These are phyloP conservation scores for Junco hyemalis DNA, from an alignment of 2,113 vertebrate genomes.

Conservation along the genomic window DNA sequence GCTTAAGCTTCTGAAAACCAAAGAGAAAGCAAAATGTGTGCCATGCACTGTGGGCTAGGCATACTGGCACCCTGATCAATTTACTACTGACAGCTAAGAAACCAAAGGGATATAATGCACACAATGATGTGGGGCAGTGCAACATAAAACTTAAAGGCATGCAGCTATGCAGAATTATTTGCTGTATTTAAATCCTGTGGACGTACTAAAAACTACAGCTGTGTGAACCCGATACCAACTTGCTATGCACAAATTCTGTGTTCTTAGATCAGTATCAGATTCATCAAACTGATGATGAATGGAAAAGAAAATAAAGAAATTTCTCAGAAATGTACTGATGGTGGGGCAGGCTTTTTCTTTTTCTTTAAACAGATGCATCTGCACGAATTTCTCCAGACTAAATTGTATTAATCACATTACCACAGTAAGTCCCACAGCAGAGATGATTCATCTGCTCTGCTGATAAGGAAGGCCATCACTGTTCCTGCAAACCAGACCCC, in stretches of 20 bases:
- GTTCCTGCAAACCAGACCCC: background rate
- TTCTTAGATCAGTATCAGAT: background rate
- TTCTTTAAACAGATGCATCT: background rate
- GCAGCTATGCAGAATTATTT: background rate
- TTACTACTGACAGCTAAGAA: background rate
- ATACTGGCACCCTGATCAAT: background rate
- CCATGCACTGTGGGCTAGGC: background rate
- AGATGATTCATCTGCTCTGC: background rate
- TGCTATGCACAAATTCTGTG: background rate
- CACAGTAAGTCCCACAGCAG: background rate
- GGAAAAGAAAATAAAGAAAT: background rate
- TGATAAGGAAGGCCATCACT: background rate
- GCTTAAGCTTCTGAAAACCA: background rate
- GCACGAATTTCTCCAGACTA: background rate
- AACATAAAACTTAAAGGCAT: background rate
- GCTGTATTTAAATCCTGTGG: background rate
- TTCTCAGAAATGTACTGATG: background rate
- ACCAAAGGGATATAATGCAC: background rate
- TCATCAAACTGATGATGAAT: background rate
- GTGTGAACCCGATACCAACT: background rate
- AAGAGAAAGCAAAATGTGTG: background rate
- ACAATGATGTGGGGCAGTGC: background rate
- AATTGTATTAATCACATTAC: constrained; percentile 1
- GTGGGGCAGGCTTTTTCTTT: background rate
- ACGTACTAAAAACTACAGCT: background rate